Evolutionary conservation across 2,797 vertebrate species (phyloP), one percentile per base, ranked within the genome.

Genomic region (Crax fasciolata): DNA sequence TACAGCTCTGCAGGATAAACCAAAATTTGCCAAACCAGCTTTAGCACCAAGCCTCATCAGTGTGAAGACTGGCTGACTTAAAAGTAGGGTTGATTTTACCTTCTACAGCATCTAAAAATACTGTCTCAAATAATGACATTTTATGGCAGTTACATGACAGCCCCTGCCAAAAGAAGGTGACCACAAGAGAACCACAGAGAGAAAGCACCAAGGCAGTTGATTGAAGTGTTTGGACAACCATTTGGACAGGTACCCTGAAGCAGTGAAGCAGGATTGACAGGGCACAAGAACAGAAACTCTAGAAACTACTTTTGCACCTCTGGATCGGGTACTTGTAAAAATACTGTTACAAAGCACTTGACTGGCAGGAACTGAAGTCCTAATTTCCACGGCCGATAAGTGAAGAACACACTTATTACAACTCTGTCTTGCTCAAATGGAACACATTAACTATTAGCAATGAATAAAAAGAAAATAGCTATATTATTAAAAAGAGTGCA

Each of bases 261-360:
- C 78, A 68, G 5, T 7, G 15, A 68, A 72, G 23, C 30, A 72
- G 65, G 32, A 48, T 32, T 59, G 32, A 59, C 17, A 81, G 30
- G 9, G 30, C 1, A 2, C 0, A 0, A 30, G 24, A 76, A 25
- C 19, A 70, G 16, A 28, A 90, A 67, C 39, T 27, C 35, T 32
- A 54, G 23, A 81, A 81, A 88, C 43, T 52, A 54, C 20, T 81
- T 25, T 38, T 24, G 23, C 25, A 58, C 15, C 16, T 25, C 16
- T 58, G 25, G 21, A n/a, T 63, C 13, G 63, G 8, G 16, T 52
- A 72, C 61, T 32, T 55, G 2, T 71, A 71, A 76, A 80, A 81
- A 65, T 32, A 32, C 7, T 48, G 3, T 24, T 65, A 70, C 23
- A 74, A 81, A 72, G 35, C 54, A 74, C 61, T 13, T 16, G 13